phyloP scores from a whole-genome alignment of 2,888 invertebrate species.

The Drosophila longiperda region DNA sequence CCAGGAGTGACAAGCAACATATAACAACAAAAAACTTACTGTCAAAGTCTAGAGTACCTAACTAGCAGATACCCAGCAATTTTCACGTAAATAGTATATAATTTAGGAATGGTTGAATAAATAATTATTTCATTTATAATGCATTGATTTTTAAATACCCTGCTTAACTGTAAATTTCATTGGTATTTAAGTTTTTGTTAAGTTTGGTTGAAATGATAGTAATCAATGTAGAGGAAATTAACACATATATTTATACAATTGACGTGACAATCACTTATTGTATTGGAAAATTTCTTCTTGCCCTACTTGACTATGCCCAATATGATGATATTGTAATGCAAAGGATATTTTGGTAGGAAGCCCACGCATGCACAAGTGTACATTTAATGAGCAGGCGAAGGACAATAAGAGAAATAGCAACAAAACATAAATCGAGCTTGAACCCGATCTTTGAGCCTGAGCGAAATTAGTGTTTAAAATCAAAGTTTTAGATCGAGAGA shows the following conservation, averaged over 20 bases:
- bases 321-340: background rate
- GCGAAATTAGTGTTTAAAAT: constrained; percentile 30
- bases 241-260: background rate
- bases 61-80: constrained; percentile 1
- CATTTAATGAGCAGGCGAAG: constrained; percentile 41
- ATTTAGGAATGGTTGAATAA: background rate
- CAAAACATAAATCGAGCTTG: constrained; percentile 32
- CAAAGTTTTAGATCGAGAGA: constrained; percentile 47
- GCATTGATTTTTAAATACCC: background rate
- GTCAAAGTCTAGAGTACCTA: background rate
- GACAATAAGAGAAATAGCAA: constrained; percentile 18
- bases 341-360: constrained; percentile 6
- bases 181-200: background rate
- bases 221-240: background rate
- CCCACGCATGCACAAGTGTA: constrained; percentile 32
- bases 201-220: background rate
- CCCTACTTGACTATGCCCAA: background rate
- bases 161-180: background rate
- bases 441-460: constrained; percentile 9
- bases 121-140: background rate
- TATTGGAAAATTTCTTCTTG: background rate
- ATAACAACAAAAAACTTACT: constrained; percentile 8
- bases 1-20: constrained; percentile 30
- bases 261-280: background rate
- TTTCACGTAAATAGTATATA: background rate